phyloP scores from a whole-genome alignment of 2,888 invertebrate genomes.

The Leptopterna dolabrata region DNA sequence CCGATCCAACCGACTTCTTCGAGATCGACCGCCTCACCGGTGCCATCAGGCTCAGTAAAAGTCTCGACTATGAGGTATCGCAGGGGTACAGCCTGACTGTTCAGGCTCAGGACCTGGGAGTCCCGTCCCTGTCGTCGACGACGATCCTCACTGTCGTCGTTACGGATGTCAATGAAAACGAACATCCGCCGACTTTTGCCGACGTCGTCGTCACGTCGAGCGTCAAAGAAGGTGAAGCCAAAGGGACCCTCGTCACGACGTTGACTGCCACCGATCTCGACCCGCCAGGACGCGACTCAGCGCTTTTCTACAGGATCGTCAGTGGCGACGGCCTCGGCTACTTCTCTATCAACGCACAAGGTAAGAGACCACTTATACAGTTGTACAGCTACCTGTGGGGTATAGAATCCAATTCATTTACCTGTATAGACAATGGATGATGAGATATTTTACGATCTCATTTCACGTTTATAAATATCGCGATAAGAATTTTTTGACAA shows the following conservation, averaged over 20 bases:
- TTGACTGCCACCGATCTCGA: slow-evolving; percentile 84
- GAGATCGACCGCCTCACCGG: slow-evolving; percentile 86
- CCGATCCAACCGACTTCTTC: slow-evolving; percentile 76
- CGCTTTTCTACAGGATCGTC: slow-evolving; percentile 84
- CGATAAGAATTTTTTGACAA: too few species aligned
- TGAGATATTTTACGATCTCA: too few species aligned
- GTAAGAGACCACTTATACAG: too few species aligned
- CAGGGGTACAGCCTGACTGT: slow-evolving; percentile 89
- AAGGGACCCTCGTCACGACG: slow-evolving; percentile 80
- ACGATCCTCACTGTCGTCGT: slow-evolving; percentile 85
- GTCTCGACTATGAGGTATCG: slow-evolving; percentile 87
- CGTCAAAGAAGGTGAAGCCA: slow-evolving; percentile 82
- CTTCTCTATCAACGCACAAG: slow-evolving; percentile 89
- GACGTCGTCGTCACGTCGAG: slow-evolving; percentile 80
- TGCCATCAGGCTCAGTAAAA: slow-evolving; percentile 80
- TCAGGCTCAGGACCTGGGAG: slow-evolving; percentile 85
- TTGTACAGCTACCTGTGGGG: too few species aligned
- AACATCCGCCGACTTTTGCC: slow-evolving; percentile 82
- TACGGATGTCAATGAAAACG: slow-evolving; percentile 93
- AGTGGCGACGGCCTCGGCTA: slow-evolving; percentile 90
- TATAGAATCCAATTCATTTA: too few species aligned
- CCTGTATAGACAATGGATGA: too few species aligned
- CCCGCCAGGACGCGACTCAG: slow-evolving; percentile 81
- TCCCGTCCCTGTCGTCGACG: slow-evolving; percentile 81
- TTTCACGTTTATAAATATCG: too few species aligned